A percentile compares a stretch with the other conserved stretches of the same genome.
Evolutionary conservation across 2,888 invertebrate species (phyloP).

Genomic region (Halictus quadricinctus): DNA sequence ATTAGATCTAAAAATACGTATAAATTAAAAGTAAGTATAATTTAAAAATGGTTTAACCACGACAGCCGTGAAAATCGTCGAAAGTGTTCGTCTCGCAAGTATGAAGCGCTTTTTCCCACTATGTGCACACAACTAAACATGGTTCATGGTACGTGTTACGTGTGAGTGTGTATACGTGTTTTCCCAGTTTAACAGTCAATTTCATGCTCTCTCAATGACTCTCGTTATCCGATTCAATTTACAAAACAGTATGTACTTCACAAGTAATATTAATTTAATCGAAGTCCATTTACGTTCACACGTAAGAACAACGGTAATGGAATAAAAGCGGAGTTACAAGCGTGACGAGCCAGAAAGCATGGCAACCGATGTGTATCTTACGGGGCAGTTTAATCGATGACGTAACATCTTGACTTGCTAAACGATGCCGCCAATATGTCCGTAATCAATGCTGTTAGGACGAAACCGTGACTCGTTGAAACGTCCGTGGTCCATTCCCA

Average conservation of each 20-base stretch:
- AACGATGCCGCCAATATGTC: constrained; percentile 58
- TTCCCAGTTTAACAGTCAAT: constrained; percentile 7
- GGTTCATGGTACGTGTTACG: not conserved
- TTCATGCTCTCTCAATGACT: constrained; percentile 8
- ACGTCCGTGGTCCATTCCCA: constrained; percentile 18
- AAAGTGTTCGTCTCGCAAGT: not conserved
- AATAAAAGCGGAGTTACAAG: constrained; percentile 37
- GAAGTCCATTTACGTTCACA: constrained; percentile 27
- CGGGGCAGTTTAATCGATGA: constrained; percentile 65
- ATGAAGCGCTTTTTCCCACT: not conserved
- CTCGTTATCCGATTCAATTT: not conserved
- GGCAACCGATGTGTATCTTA: constrained; percentile 55
- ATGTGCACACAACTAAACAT: not conserved
- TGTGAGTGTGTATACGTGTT: not conserved
- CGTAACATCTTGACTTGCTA: constrained; percentile 62
- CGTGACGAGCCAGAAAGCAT: constrained; percentile 50
- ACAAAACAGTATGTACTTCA: not conserved
- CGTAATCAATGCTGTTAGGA: constrained; percentile 28
- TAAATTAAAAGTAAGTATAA: too few species aligned
- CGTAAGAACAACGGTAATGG: constrained; percentile 36
- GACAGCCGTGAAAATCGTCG: not conserved
- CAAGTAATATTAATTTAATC: constrained; percentile 3
- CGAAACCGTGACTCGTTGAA: constrained; percentile 42
- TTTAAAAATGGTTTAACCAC: not conserved
- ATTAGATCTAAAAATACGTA: not conserved